These are phyloP conservation scores for Oligia latruncula DNA, from an alignment of 2,888 invertebrate genomes.

Conservation along the genomic window DNA sequence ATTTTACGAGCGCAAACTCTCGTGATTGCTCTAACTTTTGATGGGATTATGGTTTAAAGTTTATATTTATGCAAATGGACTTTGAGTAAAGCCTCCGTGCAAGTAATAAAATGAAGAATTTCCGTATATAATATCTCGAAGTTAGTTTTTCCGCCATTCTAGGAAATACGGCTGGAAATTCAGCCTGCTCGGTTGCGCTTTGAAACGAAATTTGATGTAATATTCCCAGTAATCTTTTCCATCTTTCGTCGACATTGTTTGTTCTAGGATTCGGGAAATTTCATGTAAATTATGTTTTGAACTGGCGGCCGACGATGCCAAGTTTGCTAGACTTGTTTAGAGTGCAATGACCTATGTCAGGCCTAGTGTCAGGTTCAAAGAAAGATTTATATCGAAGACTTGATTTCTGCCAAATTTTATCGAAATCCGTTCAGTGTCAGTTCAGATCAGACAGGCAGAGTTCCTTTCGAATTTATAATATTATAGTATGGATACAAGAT, in stretches of 20 bases:
- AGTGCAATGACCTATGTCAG: constrained; percentile 30
- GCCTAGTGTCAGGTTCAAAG: constrained; percentile 20
- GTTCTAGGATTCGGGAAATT: constrained; percentile 48
- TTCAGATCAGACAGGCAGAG: too few species aligned
- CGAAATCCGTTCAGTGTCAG: too few species aligned
- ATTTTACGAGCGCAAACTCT: constrained; percentile 65
- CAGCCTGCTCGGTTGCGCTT: constrained; percentile 18
- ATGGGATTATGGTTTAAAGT: constrained; percentile 63
- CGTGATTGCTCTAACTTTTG: constrained; percentile 66
- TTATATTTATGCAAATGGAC: constrained; percentile 65
- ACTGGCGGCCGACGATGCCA: constrained; percentile 58
- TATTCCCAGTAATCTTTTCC: constrained; percentile 54
- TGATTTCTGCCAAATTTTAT: constrained; percentile 8
- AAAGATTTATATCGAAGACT: constrained; percentile 15
- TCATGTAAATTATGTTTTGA: constrained; percentile 57
- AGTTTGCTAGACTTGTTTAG: constrained; percentile 34
- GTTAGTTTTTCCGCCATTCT: constrained; percentile 5
- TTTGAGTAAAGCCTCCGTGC: constrained; percentile 18
- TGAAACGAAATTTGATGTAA: constrained; percentile 40
- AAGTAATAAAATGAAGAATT: constrained; percentile 36
- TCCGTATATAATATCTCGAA: constrained; percentile 17
- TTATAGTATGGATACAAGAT: neutral
- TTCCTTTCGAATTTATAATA: too few species aligned
- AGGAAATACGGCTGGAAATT: constrained; percentile 38
- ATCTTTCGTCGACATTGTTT: constrained; percentile 49